Evolutionary conservation across 2,888 invertebrate species (phyloP).

Genomic region (Sylvicola fuscatus): DNA sequence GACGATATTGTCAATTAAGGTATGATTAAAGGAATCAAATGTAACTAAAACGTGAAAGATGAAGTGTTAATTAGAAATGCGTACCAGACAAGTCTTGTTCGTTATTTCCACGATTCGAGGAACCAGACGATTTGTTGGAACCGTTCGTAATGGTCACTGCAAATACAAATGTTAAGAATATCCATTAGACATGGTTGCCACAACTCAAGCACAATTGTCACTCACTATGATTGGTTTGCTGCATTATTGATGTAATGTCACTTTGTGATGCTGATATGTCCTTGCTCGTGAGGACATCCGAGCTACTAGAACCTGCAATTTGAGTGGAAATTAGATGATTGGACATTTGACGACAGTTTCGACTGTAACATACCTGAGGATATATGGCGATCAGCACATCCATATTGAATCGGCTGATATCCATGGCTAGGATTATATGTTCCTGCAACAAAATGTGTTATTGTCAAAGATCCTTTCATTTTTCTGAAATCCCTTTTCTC

Average conservation of each 20-base stretch:
- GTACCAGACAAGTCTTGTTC: conserved; percentile 24
- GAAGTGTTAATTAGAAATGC: conserved; percentile 9
- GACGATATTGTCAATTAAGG: too few relatives aligned
- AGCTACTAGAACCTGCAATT: conserved; percentile 21
- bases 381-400: conserved; percentile 23
- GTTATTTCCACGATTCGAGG: conserved; percentile 23
- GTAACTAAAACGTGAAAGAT: too few relatives aligned
- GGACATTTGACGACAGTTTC: background rate
- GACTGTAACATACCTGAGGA: conserved; percentile 17
- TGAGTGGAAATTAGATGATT: background rate
- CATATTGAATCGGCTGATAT: conserved; percentile 27
- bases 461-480: background rate
- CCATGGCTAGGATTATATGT: conserved; percentile 27
- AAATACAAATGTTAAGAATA: background rate
- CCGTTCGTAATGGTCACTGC: conserved; percentile 23
- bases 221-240: conserved; percentile 25
- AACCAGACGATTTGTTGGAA: conserved; percentile 25
- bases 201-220: conserved; percentile 6
- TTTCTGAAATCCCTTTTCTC: background rate
- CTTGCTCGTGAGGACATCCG: conserved; percentile 26
- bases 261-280: conserved; percentile 27
- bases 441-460: conserved; percentile 9
- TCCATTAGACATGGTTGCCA: conserved; percentile 5
- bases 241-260: conserved; percentile 26
- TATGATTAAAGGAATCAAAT: too few relatives aligned